Conservation (phyloP, 2,113 vertebrate species). For the Suricata suricatta region DNA sequence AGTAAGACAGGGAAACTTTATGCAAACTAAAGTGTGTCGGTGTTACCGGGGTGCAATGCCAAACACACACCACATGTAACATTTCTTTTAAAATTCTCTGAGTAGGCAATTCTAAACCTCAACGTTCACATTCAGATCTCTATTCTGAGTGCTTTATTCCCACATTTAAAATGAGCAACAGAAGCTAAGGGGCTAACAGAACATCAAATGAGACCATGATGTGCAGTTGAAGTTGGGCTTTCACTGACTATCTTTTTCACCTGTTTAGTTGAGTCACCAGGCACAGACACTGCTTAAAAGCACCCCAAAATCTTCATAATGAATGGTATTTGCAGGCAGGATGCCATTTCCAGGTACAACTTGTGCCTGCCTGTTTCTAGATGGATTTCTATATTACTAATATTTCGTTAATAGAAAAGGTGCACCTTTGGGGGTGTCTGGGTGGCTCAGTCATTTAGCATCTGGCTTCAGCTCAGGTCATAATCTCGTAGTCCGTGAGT, state of each 20-base stretch:
- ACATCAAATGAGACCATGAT: background rate
- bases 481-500: rapidly evolving
- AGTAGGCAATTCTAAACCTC: background rate
- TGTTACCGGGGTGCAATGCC: background rate
- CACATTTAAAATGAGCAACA: background rate
- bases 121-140: background rate
- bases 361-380: background rate
- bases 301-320: background rate
- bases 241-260: background rate
- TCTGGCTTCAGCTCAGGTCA: too few species aligned
- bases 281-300: background rate
- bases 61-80: background rate
- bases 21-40: background rate
- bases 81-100: background rate
- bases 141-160: background rate
- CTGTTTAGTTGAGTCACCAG: background rate
- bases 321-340: background rate
- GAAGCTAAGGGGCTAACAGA: background rate
- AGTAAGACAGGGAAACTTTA: background rate
- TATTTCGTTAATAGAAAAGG: background rate
- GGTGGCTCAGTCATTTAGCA: too few species aligned
- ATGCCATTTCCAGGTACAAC: background rate
- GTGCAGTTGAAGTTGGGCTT: background rate
- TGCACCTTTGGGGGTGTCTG: background rate
- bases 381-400: background rate